Percentiles rank a stretch among this genome's conserved stretches.
Conservation (phyloP, 2,888 invertebrate species). For the Nezara viridula region DNA sequence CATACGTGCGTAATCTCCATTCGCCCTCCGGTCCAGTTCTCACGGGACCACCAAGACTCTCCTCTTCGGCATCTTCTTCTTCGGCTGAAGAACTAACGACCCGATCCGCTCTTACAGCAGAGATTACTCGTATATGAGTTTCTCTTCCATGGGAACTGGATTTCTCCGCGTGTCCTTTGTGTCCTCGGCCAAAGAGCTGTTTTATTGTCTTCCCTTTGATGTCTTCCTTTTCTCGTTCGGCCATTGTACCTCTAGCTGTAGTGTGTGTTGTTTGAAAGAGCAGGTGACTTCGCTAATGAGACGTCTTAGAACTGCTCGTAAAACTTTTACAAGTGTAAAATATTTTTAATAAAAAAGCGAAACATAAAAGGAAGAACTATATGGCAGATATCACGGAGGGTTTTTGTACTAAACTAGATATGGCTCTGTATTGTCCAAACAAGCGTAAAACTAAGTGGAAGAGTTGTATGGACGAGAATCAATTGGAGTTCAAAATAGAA, state of each 20-base stretch:
- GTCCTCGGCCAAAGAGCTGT: not conserved
- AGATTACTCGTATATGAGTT: not conserved
- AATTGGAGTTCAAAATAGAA: no score
- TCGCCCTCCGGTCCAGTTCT: not conserved
- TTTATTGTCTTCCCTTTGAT: constrained; percentile 38
- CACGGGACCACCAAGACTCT: not conserved
- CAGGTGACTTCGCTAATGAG: not conserved
- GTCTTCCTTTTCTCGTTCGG: not conserved
- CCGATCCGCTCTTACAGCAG: not conserved
- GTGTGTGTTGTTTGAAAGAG: not conserved
- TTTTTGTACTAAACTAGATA: not conserved
- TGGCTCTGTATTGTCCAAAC: not conserved
- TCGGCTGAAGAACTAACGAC: not conserved
- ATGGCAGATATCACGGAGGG: not conserved
- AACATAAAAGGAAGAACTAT: not conserved
- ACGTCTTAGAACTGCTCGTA: not conserved
- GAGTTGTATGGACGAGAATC: not conserved
- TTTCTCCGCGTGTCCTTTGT: not conserved
- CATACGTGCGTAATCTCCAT: constrained; percentile 1
- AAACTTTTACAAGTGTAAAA: not conserved
- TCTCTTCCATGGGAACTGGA: constrained; percentile 36
- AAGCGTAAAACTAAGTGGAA: not conserved
- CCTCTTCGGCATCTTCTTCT: not conserved
- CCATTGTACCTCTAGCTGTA: not conserved
- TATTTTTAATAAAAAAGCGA: not conserved